These are phyloP conservation scores for Cephonodes hylas DNA, from an alignment of 2,888 invertebrate species.

Conservation along the genomic window DNA sequence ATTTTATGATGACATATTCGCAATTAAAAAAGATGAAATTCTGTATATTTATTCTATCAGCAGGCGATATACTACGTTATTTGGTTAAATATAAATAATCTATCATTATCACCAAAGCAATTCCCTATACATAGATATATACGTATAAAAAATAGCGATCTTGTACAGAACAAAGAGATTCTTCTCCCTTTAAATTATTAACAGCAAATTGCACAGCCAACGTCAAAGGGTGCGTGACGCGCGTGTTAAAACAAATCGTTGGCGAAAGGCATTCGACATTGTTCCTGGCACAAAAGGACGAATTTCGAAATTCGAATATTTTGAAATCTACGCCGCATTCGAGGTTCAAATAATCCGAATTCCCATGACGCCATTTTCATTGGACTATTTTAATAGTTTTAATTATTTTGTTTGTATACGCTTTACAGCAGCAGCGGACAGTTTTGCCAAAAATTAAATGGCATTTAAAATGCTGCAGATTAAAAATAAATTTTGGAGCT, in stretches of 20 bases:
- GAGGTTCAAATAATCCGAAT: background rate
- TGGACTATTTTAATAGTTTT: background rate
- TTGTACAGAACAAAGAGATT: slow-evolving; percentile 18
- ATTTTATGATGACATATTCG: too few relatives aligned
- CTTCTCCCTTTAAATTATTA: slow-evolving; percentile 49
- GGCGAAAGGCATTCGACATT: slow-evolving; percentile 40
- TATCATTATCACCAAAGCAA: background rate
- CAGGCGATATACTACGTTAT: too few relatives aligned
- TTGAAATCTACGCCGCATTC: background rate
- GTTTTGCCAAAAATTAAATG: too few relatives aligned
- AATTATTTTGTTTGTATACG: background rate
- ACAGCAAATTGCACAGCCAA: slow-evolving; percentile 43
- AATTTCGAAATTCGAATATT: background rate
- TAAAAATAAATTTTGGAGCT: too few relatives aligned
- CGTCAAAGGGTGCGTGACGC: slow-evolving; percentile 55
- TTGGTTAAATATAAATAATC: too few relatives aligned
- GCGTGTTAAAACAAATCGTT: slow-evolving; percentile 48
- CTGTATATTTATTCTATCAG: too few relatives aligned
- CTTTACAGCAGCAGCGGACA: too few relatives aligned
- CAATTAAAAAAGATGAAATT: too few relatives aligned
- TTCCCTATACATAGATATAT: background rate
- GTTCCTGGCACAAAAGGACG: slow-evolving; percentile 12
- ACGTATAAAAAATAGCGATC: background rate
- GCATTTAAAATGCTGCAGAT: too few relatives aligned
- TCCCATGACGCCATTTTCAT: background rate